phyloP scores from a whole-genome alignment of 2,888 invertebrate species.

The Agrotis puta region DNA sequence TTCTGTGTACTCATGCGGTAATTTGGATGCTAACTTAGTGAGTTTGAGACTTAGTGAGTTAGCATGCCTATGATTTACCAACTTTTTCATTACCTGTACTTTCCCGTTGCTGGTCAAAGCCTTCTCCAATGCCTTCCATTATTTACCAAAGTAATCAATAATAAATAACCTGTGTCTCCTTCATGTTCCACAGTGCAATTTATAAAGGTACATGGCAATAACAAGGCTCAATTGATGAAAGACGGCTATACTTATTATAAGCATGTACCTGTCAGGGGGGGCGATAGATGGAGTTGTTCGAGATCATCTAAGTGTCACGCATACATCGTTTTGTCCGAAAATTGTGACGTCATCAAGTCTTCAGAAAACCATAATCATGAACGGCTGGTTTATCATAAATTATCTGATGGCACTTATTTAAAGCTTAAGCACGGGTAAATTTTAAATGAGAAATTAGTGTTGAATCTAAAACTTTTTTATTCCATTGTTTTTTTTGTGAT shows the following conservation, averaged over 20 bases:
- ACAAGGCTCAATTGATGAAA: constrained; percentile 34
- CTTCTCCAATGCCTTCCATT: too few species aligned
- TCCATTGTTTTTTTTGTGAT: background rate
- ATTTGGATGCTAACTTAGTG: too few species aligned
- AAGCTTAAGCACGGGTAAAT: background rate
- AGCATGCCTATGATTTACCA: too few species aligned
- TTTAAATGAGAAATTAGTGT: too few species aligned
- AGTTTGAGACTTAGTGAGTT: too few species aligned
- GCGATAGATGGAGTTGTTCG: constrained; percentile 67
- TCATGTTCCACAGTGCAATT: constrained; percentile 21
- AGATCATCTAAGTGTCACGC: constrained; percentile 66
- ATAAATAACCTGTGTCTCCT: too few species aligned
- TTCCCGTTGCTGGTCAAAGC: too few species aligned
- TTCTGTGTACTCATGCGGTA: too few species aligned
- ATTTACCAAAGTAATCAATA: too few species aligned
- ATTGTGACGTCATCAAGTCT: constrained; percentile 10
- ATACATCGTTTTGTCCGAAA: constrained; percentile 49
- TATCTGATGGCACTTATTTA: constrained; percentile 17
- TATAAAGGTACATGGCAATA: constrained; percentile 17
- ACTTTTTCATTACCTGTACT: too few species aligned
- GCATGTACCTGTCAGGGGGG: constrained; percentile 56
- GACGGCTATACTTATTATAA: constrained; percentile 64
- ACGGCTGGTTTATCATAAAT: constrained; percentile 4
- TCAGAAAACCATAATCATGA: constrained; percentile 28
- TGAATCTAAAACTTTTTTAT: background rate